Base-by-base conservation (phyloP, 2,888 invertebrate species). In the Drosophila robusta region DNA sequence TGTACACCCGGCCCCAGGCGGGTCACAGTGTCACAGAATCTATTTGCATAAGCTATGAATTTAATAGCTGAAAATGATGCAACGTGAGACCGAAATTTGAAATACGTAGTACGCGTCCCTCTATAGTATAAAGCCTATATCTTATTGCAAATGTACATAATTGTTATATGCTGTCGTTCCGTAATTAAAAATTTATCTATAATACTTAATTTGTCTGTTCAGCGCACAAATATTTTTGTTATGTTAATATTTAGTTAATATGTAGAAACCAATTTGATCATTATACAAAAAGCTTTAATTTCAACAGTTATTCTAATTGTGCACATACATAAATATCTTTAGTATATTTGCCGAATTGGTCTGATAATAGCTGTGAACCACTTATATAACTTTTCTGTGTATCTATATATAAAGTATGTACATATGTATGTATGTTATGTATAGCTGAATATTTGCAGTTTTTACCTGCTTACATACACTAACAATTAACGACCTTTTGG, bases 1-100 rank as follows among this genome's bases (percentile, higher is more conserved):
- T 50, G n/a, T 12, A 22, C 24, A 38, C 8, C 5, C 14, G n/a
- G 16, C 12, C 3, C 44, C 24, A 12, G 12, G 7, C 11, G 38
- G 73, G 56, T 50, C 77, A 65, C 51, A 49, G 73, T 58, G 73
- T 57, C 66, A 34, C 52, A 22, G 38, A 57, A 49, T n/a, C 29
- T 24, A 65, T 65, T 58, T 65, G 49, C 54, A 65, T 46, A 24
- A 11, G 32, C 49, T 41, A 18, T 26, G n/a, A 26, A 22, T 1
- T 44, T 26, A 36, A 12, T 26, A 32, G 39, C 32, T 18, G 12
- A 22, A 44, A 22, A n/a, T 44, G n/a, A 12, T 8, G n/a, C 5
- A 14, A 26, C n/a, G 12, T 12, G 4, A 45, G 5, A 26, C 11
- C n/a, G 9, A 4, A 3, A 26, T 9, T 16, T 3, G 4, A 8